Evolutionary conservation across 2,113 vertebrate genomes (phyloP).

Genomic region (Colistium nudipinnis): DNA sequence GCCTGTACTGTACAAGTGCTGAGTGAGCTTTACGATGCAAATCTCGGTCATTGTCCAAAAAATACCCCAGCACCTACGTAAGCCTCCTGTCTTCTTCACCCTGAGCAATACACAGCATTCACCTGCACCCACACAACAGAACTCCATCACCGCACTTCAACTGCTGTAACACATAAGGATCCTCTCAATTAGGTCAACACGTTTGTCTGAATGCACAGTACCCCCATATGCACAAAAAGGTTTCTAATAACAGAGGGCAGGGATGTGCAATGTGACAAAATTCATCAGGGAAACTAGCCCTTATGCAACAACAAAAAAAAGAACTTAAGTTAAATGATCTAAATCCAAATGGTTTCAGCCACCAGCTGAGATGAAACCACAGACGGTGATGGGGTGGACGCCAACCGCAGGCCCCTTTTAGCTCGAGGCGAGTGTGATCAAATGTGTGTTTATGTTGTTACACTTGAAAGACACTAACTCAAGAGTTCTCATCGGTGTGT

Average conservation of each 20-base stretch:
- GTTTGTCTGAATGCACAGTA: conserved; percentile 4
- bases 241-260: too few relatives aligned
- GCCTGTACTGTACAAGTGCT: neutral
- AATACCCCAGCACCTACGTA: neutral
- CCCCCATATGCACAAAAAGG: too few relatives aligned
- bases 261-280: neutral
- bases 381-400: conserved; percentile 5
- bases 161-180: conserved; percentile 40
- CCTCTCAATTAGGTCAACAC: conserved; percentile 8
- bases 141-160: conserved; percentile 1
- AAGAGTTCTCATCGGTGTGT: too few relatives aligned
- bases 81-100: conserved; percentile 10
- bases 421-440: neutral
- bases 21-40: neutral
- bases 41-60: neutral
- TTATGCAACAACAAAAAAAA: too few relatives aligned
- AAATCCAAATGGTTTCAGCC: neutral
- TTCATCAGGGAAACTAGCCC: too few relatives aligned
- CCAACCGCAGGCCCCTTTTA: neutral
- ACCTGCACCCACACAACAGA: conserved; percentile 18
- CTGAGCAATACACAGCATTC: conserved; percentile 1
- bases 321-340: neutral
- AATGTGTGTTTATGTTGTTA: neutral
- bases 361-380: neutral
- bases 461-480: neutral